Evolutionary conservation across 2,113 vertebrate genomes (phyloP).

Genomic region (Bos javanicus): DNA sequence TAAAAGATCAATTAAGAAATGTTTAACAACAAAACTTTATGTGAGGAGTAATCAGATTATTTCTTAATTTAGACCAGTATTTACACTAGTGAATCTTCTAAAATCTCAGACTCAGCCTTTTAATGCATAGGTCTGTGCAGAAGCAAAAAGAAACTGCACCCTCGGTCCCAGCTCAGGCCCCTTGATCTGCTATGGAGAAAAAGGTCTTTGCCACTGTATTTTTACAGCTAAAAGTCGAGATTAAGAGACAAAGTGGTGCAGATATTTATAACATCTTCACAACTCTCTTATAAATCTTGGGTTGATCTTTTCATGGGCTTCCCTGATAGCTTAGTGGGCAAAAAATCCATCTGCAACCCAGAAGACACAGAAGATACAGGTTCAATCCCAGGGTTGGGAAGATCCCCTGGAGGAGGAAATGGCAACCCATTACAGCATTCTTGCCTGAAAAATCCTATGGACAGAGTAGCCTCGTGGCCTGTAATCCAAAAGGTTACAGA

Average conservation of each 20-base stretch:
- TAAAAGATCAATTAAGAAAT: constrained; percentile 6
- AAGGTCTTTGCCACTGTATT: not conserved
- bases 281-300: not conserved
- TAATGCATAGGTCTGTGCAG: not conserved
- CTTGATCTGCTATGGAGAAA: not conserved
- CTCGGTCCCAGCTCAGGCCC: not conserved
- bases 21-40: constrained; percentile 39
- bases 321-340: not conserved
- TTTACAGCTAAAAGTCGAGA: constrained; percentile 28
- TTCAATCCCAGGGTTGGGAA: not conserved
- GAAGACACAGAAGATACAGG: not conserved
- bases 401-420: not conserved
- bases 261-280: not conserved
- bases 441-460: not conserved
- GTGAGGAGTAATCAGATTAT: constrained; percentile 11
- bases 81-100: constrained; percentile 39
- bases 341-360: not conserved
- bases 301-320: not conserved
- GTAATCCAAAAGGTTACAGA: not conserved
- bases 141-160: not conserved
- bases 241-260: not conserved
- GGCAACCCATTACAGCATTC: not conserved
- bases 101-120: constrained; percentile 13
- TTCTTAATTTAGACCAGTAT: constrained; percentile 53
- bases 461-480: not conserved